phyloP scores from a whole-genome alignment of 2,888 invertebrate species.

The Drosophila cyrtoloma region DNA sequence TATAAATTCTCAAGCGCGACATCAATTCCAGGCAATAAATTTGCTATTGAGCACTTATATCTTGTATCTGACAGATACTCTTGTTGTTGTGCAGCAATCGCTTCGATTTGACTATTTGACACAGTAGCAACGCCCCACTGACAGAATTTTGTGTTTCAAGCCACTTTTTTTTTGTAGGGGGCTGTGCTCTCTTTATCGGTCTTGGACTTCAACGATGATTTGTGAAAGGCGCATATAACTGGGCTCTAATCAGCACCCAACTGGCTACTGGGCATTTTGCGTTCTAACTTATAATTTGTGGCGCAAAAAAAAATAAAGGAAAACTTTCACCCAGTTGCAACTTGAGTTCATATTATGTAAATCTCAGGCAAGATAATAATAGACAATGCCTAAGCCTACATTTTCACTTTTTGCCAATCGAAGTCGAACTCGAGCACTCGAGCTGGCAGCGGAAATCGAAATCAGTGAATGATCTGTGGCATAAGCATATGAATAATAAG shows the following conservation, averaged over 20 bases:
- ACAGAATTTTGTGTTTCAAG: constrained; percentile 68
- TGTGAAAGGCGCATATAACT: constrained; percentile 65
- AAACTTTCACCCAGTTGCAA: constrained; percentile 63
- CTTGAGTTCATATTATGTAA: constrained; percentile 67
- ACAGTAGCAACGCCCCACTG: constrained; percentile 76
- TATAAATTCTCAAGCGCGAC: constrained; percentile 64
- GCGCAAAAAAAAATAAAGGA: background rate
- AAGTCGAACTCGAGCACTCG: constrained; percentile 53
- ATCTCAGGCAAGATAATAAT: constrained; percentile 43
- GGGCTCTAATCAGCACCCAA: constrained; percentile 15
- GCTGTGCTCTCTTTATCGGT: constrained; percentile 30
- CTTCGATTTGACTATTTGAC: constrained; percentile 58
- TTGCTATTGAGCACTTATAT: constrained; percentile 59
- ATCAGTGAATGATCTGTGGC: constrained; percentile 26
- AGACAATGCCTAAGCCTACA: constrained; percentile 40
- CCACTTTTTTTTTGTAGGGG: constrained; percentile 10
- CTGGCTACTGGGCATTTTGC: constrained; percentile 61
- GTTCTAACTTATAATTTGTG: constrained; percentile 73
- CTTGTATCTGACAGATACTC: constrained; percentile 68
- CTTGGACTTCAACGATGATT: constrained; percentile 51
- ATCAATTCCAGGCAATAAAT: constrained; percentile 73
- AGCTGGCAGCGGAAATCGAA: constrained; percentile 64
- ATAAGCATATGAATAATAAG: constrained; percentile 32
- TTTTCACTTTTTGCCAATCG: constrained; percentile 75
- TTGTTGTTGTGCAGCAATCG: constrained; percentile 22